Percentiles rank a stretch among this genome's conserved stretches.
phyloP scores from a whole-genome alignment of 2,888 invertebrate genomes.

The Plemyria rubiginata region DNA sequence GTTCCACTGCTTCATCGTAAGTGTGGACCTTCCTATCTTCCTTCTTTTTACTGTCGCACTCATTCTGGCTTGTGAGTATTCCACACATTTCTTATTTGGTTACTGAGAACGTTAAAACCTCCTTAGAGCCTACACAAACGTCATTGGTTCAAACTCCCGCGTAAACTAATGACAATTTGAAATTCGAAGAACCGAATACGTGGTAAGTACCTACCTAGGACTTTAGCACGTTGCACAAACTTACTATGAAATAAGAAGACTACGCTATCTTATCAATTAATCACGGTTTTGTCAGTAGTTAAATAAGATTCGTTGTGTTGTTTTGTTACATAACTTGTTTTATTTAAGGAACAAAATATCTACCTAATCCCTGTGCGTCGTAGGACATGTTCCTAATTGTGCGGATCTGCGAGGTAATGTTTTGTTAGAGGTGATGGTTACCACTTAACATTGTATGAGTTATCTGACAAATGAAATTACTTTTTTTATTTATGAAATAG shows the following conservation, averaged over 20 bases:
- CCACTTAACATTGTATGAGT: no score
- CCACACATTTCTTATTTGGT: conserved; percentile 22
- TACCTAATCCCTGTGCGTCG: no score
- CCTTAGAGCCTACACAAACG: neutral
- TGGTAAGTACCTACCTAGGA: no score
- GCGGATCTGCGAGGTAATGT: no score
- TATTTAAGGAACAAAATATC: no score
- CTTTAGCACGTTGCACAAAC: neutral
- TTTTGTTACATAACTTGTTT: no score
- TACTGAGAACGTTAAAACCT: neutral
- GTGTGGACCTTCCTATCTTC: conserved; percentile 33
- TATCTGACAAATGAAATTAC: no score
- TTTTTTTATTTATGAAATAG: no score
- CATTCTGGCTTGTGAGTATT: conserved; percentile 5
- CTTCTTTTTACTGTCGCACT: conserved; percentile 2
- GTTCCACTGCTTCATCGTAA: conserved; percentile 61
- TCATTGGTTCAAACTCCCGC: neutral
- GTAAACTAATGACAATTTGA: conserved; percentile 1
- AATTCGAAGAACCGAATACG: no score
- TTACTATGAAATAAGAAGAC: neutral
- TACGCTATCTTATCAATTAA: neutral
- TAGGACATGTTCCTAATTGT: no score
- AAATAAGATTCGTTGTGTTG: neutral
- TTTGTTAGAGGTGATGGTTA: no score
- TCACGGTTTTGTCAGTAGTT: neutral